Evolutionary conservation across 2,797 vertebrate genomes (phyloP), one percentile per base, ranked within the genome.

Genomic region (Enteromius treurensis): DNA sequence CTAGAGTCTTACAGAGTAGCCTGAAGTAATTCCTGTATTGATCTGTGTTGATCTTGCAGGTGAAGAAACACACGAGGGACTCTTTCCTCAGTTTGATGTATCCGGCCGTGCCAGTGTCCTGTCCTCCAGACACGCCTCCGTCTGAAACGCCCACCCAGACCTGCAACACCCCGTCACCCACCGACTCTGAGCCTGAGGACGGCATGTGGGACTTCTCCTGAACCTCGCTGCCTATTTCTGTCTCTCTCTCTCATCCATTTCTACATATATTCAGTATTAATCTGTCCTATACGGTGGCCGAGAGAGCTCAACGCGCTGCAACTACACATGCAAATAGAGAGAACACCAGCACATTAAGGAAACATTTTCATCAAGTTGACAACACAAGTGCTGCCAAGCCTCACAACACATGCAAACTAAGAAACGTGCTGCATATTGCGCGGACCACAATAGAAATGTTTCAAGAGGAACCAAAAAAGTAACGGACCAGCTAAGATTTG

Each of bases 81-180:
- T 95, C 96, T 67, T 94, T 98, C 80, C 95, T 97, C 81, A 96
- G 95, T 69, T 93, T 97, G 51, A 92, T 97, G 95, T 97, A 97
- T 89, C 96, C 97, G 81, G 95, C 95, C 23, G 86, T 94, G 80
- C 95, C 95, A 62, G 94, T 94, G 71, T 90, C 92, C 86, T 95
- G 93, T 88, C 92, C 93, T 0, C 91, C 91, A 69, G 92, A 93
- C 77, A 88, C 90, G 0, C 91, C 92, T 0, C 88, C 91, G 0
- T 93, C 94, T 80, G 89, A 89, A 74, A 90, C 94, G 0, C 91
- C 91, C 0, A 79, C 84, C 19, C 88, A 90, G 0, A 89, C 88
- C 77, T 89, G 91, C 84, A 92, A 93, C 40, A n/a, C 87, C 62
- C 89, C 87, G 0, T 62, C 88, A 0, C 85, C 90, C 29, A 2